Percentiles rank a stretch among this genome's conserved stretches.
These are phyloP conservation scores for Rotaria magnacalcarata DNA, from an alignment of 2,888 invertebrate genomes.

Conservation along the genomic window DNA sequence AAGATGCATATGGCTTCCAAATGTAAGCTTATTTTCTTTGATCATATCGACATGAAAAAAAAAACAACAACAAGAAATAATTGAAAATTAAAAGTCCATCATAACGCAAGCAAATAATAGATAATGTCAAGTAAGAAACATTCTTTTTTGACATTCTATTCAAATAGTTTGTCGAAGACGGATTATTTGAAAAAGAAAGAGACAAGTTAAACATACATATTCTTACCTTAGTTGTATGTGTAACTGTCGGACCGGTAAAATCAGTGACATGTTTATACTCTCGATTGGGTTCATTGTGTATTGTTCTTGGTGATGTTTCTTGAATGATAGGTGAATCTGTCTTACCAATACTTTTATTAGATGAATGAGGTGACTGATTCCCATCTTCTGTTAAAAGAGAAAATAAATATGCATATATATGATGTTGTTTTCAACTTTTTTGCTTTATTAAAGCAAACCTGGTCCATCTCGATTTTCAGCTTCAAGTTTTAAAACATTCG, in stretches of 20 bases:
- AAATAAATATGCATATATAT: too few relatives aligned
- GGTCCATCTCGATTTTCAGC: neutral
- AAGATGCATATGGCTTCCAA: neutral
- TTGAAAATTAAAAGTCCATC: neutral
- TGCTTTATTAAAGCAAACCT: neutral
- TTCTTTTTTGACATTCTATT: neutral
- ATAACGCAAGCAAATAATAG: neutral
- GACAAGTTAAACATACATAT: neutral
- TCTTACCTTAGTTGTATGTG: slow-evolving; percentile 6
- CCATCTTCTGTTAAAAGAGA: neutral
- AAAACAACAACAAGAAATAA: neutral
- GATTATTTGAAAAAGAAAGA: too few relatives aligned
- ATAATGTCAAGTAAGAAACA: neutral
- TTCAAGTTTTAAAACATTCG: slow-evolving; percentile 40
- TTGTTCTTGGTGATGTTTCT: neutral
- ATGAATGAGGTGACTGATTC: neutral
- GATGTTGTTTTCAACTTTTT: too few relatives aligned
- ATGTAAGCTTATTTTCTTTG: neutral
- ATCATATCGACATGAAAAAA: neutral
- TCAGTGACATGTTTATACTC: slow-evolving; percentile 9
- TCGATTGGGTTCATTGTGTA: neutral
- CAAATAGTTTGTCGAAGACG: neutral
- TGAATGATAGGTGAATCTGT: neutral
- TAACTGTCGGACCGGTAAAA: slow-evolving; percentile 22
- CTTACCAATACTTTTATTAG: neutral